Evolutionary conservation across 2,113 vertebrate species (phyloP).

Genomic region (Rhinichthys klamathensis): DNA sequence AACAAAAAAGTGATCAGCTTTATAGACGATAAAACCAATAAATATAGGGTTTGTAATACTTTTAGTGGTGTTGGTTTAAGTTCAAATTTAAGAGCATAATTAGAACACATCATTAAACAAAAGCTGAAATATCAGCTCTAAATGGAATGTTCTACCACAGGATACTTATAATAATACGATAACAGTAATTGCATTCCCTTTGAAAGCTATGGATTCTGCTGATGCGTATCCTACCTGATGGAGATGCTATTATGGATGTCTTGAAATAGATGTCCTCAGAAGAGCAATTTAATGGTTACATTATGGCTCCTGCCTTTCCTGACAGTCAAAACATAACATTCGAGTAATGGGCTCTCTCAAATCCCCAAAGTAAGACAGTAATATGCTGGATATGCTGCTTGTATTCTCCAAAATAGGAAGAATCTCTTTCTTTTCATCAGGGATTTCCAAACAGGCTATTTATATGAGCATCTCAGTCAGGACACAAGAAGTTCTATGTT

Average conservation of each 20-base stretch:
- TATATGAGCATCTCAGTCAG: conserved; percentile 46
- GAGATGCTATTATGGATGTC: neutral
- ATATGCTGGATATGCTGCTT: conserved; percentile 34
- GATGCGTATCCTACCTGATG: conserved; percentile 34
- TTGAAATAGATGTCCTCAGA: neutral
- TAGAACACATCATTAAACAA: neutral
- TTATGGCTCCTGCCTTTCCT: conserved; percentile 15
- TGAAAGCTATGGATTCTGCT: conserved; percentile 1
- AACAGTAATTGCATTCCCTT: conserved; percentile 5
- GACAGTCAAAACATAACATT: conserved; percentile 3
- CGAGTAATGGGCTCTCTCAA: conserved; percentile 11
- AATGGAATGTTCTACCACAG: neutral
- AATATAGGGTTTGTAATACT: neutral
- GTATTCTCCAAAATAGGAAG: conserved; percentile 54
- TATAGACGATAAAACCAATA: neutral
- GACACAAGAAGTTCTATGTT: conserved; percentile 37
- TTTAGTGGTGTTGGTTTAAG: neutral
- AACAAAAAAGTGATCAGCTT: neutral
- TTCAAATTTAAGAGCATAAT: neutral
- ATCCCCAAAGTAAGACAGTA: neutral
- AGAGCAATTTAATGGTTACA: conserved; percentile 31
- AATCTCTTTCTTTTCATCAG: conserved; percentile 49
- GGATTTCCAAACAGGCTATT: conserved; percentile 52
- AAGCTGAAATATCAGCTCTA: neutral
- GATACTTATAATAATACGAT: neutral